Evolutionary conservation across 2,797 vertebrate genomes (phyloP).

Genomic region (Manis javanica): DNA sequence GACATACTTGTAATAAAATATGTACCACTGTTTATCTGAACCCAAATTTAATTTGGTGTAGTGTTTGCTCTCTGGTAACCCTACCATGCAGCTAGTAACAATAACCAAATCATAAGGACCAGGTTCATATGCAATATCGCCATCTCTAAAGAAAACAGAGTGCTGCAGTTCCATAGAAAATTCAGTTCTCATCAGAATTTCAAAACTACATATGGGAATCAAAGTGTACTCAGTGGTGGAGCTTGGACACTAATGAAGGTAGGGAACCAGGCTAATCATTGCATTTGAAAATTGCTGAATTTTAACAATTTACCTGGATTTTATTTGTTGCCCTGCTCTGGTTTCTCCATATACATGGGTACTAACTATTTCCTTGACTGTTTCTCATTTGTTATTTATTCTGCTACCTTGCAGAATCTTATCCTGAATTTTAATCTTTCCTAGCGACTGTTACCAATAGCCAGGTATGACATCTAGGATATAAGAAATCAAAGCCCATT

Average conservation of each 20-base stretch:
- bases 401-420: not conserved
- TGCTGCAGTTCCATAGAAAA: not conserved
- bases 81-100: not conserved
- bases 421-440: not conserved
- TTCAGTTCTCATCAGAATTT: not conserved
- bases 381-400: not conserved
- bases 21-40: not conserved
- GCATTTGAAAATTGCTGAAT: not conserved
- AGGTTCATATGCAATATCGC: not conserved
- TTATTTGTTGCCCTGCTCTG: not conserved
- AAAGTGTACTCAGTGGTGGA: not conserved
- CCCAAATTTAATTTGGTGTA: not conserved
- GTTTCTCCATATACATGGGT: not conserved
- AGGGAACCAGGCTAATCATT: not conserved
- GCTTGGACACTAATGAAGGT: not conserved
- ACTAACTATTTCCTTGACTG: not conserved
- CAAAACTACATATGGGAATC: not conserved
- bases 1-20: not conserved
- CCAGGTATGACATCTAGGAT: not conserved
- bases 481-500: not conserved
- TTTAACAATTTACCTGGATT: not conserved
- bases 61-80: not conserved
- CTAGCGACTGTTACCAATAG: not conserved
- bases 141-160: not conserved
- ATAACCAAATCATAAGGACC: not conserved